Percentiles rank a stretch among this genome's conserved stretches.
Conservation (phyloP, 2,113 vertebrate species). For the Isichthys henryi region DNA sequence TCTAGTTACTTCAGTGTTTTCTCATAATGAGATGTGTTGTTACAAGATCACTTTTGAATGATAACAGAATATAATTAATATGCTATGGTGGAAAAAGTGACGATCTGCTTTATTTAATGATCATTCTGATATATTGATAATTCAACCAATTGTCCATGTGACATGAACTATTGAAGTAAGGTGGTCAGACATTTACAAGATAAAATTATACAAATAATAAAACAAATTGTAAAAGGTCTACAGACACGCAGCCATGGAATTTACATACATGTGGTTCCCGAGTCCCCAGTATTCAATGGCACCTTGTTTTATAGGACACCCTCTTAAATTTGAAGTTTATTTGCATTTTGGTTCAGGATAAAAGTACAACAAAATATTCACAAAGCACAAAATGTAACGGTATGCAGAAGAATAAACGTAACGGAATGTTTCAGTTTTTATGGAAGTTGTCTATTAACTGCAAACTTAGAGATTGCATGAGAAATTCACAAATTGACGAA, state of each 20-base stretch:
- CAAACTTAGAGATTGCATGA: neutral
- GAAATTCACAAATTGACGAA: neutral
- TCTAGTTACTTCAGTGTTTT: neutral
- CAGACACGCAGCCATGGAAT: neutral
- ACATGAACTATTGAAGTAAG: neutral
- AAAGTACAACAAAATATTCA: neutral
- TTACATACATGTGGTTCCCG: neutral
- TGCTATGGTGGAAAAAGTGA: neutral
- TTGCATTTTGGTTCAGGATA: neutral
- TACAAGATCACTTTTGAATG: neutral
- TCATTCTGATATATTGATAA: neutral
- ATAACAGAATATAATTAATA: neutral
- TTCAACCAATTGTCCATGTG: neutral
- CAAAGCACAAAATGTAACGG: neutral
- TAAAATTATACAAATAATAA: neutral
- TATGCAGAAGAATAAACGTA: neutral
- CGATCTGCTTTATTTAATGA: neutral
- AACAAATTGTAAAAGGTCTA: neutral
- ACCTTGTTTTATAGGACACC: neutral
- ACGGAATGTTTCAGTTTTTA: neutral
- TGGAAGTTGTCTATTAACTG: neutral
- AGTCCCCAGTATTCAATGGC: neutral
- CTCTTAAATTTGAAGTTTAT: neutral
- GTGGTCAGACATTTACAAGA: neutral
- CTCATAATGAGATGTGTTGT: neutral